Conservation (phyloP, 2,797 vertebrate genomes). For the Falco peregrinus region DNA sequence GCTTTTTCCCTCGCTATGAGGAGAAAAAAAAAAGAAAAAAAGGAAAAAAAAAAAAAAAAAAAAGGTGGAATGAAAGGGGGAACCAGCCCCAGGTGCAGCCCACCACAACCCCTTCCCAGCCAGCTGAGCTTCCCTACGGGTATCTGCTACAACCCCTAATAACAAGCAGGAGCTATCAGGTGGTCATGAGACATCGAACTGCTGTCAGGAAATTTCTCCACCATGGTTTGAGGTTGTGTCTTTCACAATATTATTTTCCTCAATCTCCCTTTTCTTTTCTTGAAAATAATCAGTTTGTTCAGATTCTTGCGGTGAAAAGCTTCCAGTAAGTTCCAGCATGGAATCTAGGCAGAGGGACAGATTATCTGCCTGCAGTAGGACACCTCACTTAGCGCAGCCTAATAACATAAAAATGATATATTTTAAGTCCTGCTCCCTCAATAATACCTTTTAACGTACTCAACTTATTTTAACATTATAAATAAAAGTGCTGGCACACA, state of each 20-base stretch:
- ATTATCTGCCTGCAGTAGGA: slow-evolving; percentile 48
- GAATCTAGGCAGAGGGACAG: slow-evolving; percentile 45
- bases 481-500: slow-evolving; percentile 52
- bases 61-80: not conserved
- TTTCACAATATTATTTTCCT: slow-evolving; percentile 41
- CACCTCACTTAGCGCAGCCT: slow-evolving; percentile 41
- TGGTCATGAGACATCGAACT: not conserved
- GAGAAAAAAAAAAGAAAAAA: too few relatives aligned
- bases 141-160: not conserved
- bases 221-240: slow-evolving; percentile 63
- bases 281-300: slow-evolving; percentile 54
- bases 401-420: slow-evolving; percentile 48
- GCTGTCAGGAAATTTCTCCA: slow-evolving; percentile 43
- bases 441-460: slow-evolving; percentile 45
- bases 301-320: slow-evolving; percentile 56
- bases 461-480: slow-evolving; percentile 57
- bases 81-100: slow-evolving; percentile 4
- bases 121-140: not conserved
- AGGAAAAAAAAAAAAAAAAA: not conserved
- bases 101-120: not conserved
- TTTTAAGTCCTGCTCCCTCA: slow-evolving; percentile 34
- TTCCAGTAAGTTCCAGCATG: slow-evolving; percentile 67
- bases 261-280: slow-evolving; percentile 43
- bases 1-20: not conserved
- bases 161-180: not conserved